phyloP scores from a whole-genome alignment of 2,888 invertebrate species.

The Rhyacophila evoluta region DNA sequence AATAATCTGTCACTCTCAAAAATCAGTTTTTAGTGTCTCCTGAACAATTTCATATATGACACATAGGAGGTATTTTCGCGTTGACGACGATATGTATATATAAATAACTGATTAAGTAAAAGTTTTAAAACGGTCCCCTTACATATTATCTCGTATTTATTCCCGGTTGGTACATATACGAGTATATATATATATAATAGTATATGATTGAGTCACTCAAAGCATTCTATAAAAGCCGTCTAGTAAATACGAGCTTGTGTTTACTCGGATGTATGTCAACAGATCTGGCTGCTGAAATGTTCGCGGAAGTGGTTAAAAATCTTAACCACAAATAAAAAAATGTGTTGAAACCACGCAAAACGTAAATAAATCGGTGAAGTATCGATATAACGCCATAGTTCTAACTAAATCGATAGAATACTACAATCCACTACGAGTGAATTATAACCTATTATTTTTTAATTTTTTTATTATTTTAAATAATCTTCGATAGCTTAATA shows the following conservation, averaged over 20 bases:
- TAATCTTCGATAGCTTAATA: too few relatives aligned
- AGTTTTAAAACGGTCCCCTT: too few relatives aligned
- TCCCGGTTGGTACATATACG: too few relatives aligned
- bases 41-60: too few relatives aligned
- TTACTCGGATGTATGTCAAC: neutral
- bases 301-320: neutral
- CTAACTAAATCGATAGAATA: neutral
- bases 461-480: neutral
- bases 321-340: constrained; percentile 1
- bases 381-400: neutral
- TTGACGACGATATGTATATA: too few relatives aligned
- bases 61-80: too few relatives aligned
- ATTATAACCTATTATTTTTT: neutral
- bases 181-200: too few relatives aligned
- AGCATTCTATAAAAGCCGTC: neutral
- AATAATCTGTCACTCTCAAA: too few relatives aligned
- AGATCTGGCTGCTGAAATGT: neutral
- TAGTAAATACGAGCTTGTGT: neutral
- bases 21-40: too few relatives aligned
- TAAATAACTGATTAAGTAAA: too few relatives aligned
- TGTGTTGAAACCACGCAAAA: constrained; percentile 4
- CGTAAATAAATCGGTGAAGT: neutral
- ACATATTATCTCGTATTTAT: too few relatives aligned
- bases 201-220: too few relatives aligned
- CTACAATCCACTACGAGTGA: neutral